Conservation (phyloP, 2,888 invertebrate genomes). For the Ariolimax columbianus region DNA sequence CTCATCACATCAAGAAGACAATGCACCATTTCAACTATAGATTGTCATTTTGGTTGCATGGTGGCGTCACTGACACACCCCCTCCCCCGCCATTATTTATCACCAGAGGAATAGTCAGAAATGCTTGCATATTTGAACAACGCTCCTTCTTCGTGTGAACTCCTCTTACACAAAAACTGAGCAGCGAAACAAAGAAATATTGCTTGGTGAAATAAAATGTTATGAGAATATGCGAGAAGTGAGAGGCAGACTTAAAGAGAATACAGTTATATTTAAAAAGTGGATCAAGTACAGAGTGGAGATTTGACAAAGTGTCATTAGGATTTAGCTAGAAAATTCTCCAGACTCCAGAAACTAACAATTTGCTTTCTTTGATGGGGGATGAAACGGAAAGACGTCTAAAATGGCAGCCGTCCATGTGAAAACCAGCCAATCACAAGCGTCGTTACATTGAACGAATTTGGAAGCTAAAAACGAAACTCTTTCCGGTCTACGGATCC, state of each 20-base stretch:
- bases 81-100: too few relatives aligned
- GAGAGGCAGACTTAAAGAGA: neutral
- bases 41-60: too few relatives aligned
- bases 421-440: constrained; percentile 33
- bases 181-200: too few relatives aligned
- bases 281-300: neutral
- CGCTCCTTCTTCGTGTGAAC: too few relatives aligned
- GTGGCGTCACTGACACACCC: too few relatives aligned
- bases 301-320: constrained; percentile 25
- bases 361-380: constrained; percentile 29
- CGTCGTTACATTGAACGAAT: neutral
- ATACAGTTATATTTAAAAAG: neutral
- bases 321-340: constrained; percentile 6
- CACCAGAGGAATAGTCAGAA: too few relatives aligned
- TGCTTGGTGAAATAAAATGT: too few relatives aligned
- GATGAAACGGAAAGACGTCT: constrained; percentile 31
- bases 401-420: constrained; percentile 33
- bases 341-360: constrained; percentile 21
- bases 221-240: too few relatives aligned
- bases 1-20: too few relatives aligned
- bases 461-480: constrained; percentile 10
- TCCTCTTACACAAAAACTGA: too few relatives aligned
- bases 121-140: too few relatives aligned
- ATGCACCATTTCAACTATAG: too few relatives aligned
- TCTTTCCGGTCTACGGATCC: neutral